These are phyloP conservation scores for Cephus cinctus DNA, from an alignment of 1,140 invertebrate species.

Conservation along the genomic window DNA sequence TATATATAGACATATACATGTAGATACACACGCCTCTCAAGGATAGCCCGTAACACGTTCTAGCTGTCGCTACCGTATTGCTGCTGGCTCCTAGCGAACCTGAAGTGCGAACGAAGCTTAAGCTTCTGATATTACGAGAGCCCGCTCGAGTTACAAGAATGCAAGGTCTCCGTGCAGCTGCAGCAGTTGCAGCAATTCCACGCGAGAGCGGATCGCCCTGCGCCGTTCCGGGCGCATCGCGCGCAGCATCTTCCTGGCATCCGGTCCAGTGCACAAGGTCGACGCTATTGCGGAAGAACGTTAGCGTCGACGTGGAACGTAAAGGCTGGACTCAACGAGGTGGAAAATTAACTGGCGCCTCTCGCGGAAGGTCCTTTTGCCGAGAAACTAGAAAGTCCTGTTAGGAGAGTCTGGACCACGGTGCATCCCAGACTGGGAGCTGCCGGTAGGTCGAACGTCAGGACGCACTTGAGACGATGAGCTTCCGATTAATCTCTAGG, in stretches of 20 bases:
- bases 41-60: slow-evolving; percentile 22
- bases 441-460: too few species aligned
- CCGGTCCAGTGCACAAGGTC: too few species aligned
- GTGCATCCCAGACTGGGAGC: slow-evolving; percentile 14
- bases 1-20: background rate
- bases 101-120: slow-evolving; percentile 13
- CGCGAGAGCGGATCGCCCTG: background rate
- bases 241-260: too few species aligned
- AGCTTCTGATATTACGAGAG: slow-evolving; percentile 26
- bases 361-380: slow-evolving; percentile 25
- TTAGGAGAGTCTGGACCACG: slow-evolving; percentile 20
- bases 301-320: too few species aligned
- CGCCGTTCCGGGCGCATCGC: too few species aligned
- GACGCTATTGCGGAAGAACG: too few species aligned
- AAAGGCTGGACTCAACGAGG: too few species aligned
- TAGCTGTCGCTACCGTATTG: slow-evolving; percentile 6
- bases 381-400: slow-evolving; percentile 29
- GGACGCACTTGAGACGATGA: too few species aligned
- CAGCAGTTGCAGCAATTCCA: background rate
- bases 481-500: too few species aligned
- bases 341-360: too few species aligned
- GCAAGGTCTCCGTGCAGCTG: slow-evolving; percentile 11
- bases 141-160: slow-evolving; percentile 23
- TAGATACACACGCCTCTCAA: slow-evolving; percentile 11
- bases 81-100: slow-evolving; percentile 3